Conservation (phyloP, 2,113 vertebrate species). For the Seriola rivoliana region DNA sequence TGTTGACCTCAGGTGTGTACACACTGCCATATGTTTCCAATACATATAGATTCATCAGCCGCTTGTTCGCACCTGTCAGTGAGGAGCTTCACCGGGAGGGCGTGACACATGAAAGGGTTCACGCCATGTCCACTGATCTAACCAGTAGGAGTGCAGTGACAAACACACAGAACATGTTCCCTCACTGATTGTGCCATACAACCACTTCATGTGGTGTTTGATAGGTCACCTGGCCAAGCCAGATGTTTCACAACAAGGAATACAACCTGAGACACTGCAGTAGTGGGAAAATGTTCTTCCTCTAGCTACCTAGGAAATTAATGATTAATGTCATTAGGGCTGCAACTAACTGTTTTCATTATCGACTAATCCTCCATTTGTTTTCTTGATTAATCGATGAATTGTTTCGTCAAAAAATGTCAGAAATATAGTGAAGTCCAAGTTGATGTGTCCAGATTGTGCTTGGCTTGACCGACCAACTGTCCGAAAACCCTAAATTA, state of each 20-base stretch:
- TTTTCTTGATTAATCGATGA: background rate
- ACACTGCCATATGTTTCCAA: background rate
- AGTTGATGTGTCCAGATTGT: no score
- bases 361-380: no score
- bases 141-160: background rate
- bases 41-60: background rate
- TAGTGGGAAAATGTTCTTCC: background rate
- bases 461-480: background rate
- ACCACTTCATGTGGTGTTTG: background rate
- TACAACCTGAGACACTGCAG: background rate
- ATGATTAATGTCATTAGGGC: no score
- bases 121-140: background rate
- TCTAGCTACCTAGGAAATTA: background rate
- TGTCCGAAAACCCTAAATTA: background rate
- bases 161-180: background rate
- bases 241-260: background rate
- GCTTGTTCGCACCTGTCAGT: background rate
- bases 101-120: background rate
- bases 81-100: background rate
- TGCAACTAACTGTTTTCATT: no score
- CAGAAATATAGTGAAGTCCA: no score
- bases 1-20: background rate
- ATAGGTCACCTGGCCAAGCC: background rate
- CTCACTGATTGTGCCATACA: background rate
- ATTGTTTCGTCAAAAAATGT: no score